Evolutionary conservation across 2,797 vertebrate species (phyloP), one percentile per base, ranked within the genome.

Genomic region (Melanotaenia boesemani): DNA sequence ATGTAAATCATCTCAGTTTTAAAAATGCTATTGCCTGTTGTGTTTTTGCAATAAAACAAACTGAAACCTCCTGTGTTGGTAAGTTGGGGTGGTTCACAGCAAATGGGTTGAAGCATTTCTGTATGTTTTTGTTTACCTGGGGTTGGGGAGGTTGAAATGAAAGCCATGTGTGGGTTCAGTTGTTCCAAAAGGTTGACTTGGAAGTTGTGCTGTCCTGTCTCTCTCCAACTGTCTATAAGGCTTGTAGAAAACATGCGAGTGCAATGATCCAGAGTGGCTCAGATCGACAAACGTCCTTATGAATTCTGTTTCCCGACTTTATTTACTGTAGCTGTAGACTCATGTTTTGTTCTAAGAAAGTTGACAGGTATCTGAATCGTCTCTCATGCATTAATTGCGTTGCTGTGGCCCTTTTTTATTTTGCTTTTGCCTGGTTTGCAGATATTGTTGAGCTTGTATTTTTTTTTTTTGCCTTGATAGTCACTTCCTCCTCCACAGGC

Each of bases 21-120:
- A 97, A 95, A 86, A 92, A 96, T 98, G 96, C 92, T 93, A 91
- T 92, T 95, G 89, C 93, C 91, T 95, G 94, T 99, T 98, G 97
- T 99, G 97, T 98, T 99, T 99, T 99, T 99, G 96, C 97, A 99
- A 99, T 99, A 99, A 99, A 96, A 98, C 97, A 96, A 98, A 98
- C 97, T 99, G 97, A 99, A 99, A 99, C 97, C 97, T 98, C 96
- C 96, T 99, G 97, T 99, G 97, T 99, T 96, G 98, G 98, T 99
- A 99, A 99, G 98, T 98, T 96, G 96, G 96, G 97, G 88, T 91
- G 85, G 88, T 81, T 68, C 34, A 10, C 82, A 82, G 18, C 24
- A 94, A 95, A 88, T 95, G 95, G 95, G 88, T 88, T 86, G 39
- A 76, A 84, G 75, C 76, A 74, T 72, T 77, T 76, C 74, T 89